phyloP scores from a whole-genome alignment of 1,140 invertebrate genomes.

The Acyrthosiphon pisum region DNA sequence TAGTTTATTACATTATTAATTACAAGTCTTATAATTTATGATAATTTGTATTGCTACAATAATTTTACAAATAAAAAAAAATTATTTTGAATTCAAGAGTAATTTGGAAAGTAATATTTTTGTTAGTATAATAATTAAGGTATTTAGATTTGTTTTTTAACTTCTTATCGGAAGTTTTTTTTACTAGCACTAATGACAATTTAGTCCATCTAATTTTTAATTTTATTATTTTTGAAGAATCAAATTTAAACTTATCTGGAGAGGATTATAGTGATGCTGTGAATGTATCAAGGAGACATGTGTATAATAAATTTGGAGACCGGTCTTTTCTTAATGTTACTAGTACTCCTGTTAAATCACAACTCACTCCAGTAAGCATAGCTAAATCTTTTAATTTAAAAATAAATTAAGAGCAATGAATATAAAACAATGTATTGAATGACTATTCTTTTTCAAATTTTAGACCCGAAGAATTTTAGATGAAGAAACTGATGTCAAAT shows the following conservation, averaged over 20 bases:
- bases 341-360: conserved; percentile 50
- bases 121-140: too few species aligned
- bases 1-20: too few species aligned
- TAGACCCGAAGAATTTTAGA: not conserved
- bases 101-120: too few species aligned
- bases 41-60: too few species aligned
- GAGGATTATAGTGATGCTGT: not conserved
- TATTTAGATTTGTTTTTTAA: not conserved
- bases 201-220: not conserved
- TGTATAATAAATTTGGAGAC: conserved; percentile 23
- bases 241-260: not conserved
- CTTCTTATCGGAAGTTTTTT: not conserved
- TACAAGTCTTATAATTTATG: too few species aligned
- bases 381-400: not conserved
- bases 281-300: not conserved
- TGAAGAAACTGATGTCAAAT: conserved; percentile 25
- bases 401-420: not conserved
- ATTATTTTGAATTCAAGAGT: too few species aligned
- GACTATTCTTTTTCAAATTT: not conserved
- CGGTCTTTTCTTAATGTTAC: conserved; percentile 12
- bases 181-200: not conserved
- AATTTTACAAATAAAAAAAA: too few species aligned
- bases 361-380: not conserved
- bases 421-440: not conserved
- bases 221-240: not conserved